These are phyloP conservation scores for Struthio camelus DNA, from an alignment of 2,113 vertebrate genomes.

Conservation along the genomic window DNA sequence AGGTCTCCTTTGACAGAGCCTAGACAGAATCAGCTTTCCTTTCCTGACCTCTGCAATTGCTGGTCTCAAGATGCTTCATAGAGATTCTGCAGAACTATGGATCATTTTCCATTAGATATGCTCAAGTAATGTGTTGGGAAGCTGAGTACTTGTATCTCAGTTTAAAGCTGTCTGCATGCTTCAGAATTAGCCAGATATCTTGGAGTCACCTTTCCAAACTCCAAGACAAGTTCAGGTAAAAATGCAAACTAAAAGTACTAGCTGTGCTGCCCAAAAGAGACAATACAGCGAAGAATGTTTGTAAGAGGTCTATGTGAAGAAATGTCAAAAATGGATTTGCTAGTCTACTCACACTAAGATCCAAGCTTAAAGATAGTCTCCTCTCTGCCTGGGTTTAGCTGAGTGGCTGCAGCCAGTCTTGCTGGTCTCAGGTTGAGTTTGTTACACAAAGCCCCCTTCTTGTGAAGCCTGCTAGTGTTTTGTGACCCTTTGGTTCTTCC, in stretches of 20 bases:
- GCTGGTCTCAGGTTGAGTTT: not conserved
- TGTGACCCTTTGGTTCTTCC: not conserved
- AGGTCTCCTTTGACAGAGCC: not conserved
- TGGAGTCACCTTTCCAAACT: not conserved
- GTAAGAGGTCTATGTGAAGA: not conserved
- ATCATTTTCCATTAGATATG: not conserved
- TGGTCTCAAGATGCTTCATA: not conserved
- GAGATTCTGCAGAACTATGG: not conserved
- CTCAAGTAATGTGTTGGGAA: not conserved
- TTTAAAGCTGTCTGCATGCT: not conserved
- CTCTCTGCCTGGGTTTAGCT: not conserved
- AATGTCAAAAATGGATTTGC: not conserved
- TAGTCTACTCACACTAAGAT: not conserved
- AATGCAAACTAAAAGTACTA: not conserved
- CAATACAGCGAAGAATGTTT: not conserved
- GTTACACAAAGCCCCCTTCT: not conserved
- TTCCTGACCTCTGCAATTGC: not conserved
- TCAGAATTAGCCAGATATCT: not conserved
- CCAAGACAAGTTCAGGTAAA: not conserved
- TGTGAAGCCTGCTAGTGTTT: not conserved
- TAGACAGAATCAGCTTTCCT: not conserved
- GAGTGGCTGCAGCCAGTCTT: not conserved
- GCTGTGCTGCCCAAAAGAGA: not conserved
- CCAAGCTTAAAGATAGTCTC: not conserved
- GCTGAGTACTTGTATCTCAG: not conserved